A percentile compares a stretch with the other conserved stretches of the same genome.
These are phyloP conservation scores for Pangasius sanitwongsei DNA, from an alignment of 2,797 vertebrate species.

Conservation along the genomic window DNA sequence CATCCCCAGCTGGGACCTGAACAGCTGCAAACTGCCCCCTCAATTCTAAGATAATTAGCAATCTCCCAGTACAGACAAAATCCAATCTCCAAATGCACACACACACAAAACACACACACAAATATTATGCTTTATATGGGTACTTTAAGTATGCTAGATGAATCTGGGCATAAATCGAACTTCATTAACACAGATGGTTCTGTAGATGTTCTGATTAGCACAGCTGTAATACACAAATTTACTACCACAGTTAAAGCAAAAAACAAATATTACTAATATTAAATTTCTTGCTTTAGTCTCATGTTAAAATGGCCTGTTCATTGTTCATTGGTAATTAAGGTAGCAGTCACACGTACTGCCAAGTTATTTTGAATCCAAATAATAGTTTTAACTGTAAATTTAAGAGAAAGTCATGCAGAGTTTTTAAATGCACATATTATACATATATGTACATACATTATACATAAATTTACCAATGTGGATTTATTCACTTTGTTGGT, in stretches of 20 bases:
- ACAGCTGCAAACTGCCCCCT: slow-evolving; percentile 53
- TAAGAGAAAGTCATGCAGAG: background rate
- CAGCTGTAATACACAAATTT: background rate
- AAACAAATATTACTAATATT: background rate
- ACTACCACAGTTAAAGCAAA: background rate
- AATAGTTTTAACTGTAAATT: background rate
- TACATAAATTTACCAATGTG: background rate
- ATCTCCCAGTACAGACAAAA: slow-evolving; percentile 42
- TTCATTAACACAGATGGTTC: slow-evolving; percentile 15
- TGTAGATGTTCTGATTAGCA: background rate
- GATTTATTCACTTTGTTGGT: background rate
- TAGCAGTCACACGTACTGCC: background rate
- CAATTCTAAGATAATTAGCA: slow-evolving; percentile 51
- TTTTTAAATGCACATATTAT: background rate
- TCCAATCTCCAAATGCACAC: slow-evolving; percentile 38
- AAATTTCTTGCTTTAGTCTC: background rate
- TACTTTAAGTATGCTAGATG: background rate
- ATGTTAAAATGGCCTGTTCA: background rate
- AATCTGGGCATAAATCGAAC: background rate
- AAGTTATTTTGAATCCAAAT: background rate
- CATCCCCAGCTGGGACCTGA: slow-evolving; percentile 51
- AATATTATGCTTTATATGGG: background rate
- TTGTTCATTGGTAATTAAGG: too few relatives aligned
- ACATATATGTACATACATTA: background rate
- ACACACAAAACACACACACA: slow-evolving; percentile 29